Base-by-base conservation (phyloP, 1,140 invertebrate species). In the Drosophila malerkotliana region DNA sequence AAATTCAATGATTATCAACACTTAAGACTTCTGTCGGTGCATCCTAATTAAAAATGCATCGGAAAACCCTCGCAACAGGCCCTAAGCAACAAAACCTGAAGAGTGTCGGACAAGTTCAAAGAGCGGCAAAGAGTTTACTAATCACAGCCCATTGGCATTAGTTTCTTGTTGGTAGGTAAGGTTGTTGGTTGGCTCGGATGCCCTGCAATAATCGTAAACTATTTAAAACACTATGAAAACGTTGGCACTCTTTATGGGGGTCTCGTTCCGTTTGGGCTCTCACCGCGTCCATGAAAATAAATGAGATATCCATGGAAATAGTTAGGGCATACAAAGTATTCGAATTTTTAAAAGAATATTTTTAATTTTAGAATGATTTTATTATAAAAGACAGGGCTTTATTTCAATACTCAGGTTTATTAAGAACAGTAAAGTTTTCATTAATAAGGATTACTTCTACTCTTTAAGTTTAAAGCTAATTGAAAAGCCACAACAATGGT, bases 21-120 rank as follows among this genome's bases (percentile, higher is more conserved):
- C 84, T 62, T 71, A 67, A 51, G 63, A 69, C 63, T 69, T 69
- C 66, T 69, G 66, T 69, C 51, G 51, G 63, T 37, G 39, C 24
- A 59, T 57, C 62, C 83, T 88, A 88, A 88, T 88, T 88, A 88
- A 83, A 88, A 88, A 88, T 88, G 83, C 84, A 89, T 83, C 72
- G 52, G 54, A 73, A 76, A 71, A 74, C 37, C 24, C 15, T 34
- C 52, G 39, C 37, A 28, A 66, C 55, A 60, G 63, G 63, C 45
- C 59, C 59, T 7, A 51, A 63, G 41, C 24, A 45, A 37, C n/a
- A 2, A 37, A 56, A 51, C n/a, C 66, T 51, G n/a, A 69, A 69
- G 48, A 48, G 51, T 54, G 58, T 74, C 72, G 72, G 71, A 1
- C 10, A 21, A 88, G 83, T 79, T 88, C 83, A 88, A 88, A 88